Evolutionary conservation across 2,113 vertebrate genomes (phyloP).

Genomic region (Pluvianellus socialis): DNA sequence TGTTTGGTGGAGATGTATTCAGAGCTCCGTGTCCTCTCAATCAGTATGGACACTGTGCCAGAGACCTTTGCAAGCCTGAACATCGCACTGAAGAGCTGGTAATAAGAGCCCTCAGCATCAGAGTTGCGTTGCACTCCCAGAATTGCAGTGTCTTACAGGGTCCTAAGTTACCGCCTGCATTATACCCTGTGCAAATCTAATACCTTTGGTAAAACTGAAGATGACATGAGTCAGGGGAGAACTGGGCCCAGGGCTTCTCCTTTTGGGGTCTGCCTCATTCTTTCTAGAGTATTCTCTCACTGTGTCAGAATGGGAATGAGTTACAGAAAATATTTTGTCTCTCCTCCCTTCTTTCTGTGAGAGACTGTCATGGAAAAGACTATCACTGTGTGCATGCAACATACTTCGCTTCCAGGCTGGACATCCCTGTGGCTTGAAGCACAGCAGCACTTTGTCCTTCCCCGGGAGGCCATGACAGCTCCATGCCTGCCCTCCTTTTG

Average conservation of each 20-base stretch:
- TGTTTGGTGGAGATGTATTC: not conserved
- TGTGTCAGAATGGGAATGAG: not conserved
- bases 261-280: not conserved
- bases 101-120: not conserved
- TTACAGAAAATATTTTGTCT: not conserved
- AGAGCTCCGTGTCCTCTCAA: not conserved
- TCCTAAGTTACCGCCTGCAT: not conserved
- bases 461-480: not conserved
- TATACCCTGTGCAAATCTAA: not conserved
- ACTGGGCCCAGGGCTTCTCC: not conserved
- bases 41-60: not conserved
- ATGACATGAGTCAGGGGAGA: not conserved
- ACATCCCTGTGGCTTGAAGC: not conserved
- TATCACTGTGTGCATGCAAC: not conserved
- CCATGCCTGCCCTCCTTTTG: not conserved
- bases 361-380: not conserved
- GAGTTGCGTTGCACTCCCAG: not conserved
- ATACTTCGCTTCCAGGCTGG: not conserved
- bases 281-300: not conserved
- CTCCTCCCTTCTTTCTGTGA: not conserved
- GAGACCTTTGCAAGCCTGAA: not conserved
- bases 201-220: not conserved
- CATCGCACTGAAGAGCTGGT: accelerated
- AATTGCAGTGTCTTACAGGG: not conserved
- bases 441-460: not conserved